A percentile compares a stretch with the other conserved stretches of the same genome.
phyloP scores from a whole-genome alignment of 2,888 invertebrate species.

The Apoderus coryli region DNA sequence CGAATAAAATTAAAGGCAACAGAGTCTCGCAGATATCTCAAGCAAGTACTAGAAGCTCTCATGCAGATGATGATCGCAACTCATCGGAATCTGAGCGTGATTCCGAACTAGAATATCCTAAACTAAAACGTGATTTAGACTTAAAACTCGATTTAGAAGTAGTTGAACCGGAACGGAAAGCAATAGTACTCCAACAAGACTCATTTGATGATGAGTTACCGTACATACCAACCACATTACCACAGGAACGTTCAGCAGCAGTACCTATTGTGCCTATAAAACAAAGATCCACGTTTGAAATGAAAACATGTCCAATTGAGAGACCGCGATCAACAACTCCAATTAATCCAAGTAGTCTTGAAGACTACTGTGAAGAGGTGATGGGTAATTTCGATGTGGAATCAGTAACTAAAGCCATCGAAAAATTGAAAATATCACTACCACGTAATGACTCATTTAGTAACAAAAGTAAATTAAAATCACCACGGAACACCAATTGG shows the following conservation, averaged over 20 bases:
- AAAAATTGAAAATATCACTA: conserved; percentile 54
- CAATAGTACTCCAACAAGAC: conserved; percentile 63
- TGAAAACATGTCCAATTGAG: conserved; percentile 56
- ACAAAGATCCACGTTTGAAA: conserved; percentile 45
- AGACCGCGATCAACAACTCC: conserved; percentile 61
- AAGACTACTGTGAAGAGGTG: conserved; percentile 47
- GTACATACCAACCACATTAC: conserved; percentile 80
- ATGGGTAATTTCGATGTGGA: conserved; percentile 24
- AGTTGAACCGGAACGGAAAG: conserved; percentile 56
- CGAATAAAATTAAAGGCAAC: conserved; percentile 13
- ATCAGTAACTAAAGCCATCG: conserved; percentile 31
- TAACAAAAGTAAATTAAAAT: conserved; percentile 31
- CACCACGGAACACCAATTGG: conserved; percentile 38
- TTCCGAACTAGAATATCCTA: conserved; percentile 37
- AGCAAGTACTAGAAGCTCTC: conserved; percentile 17
- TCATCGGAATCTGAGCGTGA: conserved; percentile 62
- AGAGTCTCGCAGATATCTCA: conserved; percentile 15
- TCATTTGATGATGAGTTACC: conserved; percentile 76
- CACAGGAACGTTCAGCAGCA: conserved; percentile 68
- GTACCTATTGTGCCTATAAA: conserved; percentile 69
- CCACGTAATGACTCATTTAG: conserved; percentile 32
- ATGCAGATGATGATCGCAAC: conserved; percentile 33
- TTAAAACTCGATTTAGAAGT: conserved; percentile 35
- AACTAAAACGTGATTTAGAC: conserved; percentile 28
- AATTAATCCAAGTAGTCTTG: conserved; percentile 53